A percentile compares a stretch with the other conserved stretches of the same genome.
Evolutionary conservation across 2,888 invertebrate species (phyloP).

Genomic region (Drosophila birchii): DNA sequence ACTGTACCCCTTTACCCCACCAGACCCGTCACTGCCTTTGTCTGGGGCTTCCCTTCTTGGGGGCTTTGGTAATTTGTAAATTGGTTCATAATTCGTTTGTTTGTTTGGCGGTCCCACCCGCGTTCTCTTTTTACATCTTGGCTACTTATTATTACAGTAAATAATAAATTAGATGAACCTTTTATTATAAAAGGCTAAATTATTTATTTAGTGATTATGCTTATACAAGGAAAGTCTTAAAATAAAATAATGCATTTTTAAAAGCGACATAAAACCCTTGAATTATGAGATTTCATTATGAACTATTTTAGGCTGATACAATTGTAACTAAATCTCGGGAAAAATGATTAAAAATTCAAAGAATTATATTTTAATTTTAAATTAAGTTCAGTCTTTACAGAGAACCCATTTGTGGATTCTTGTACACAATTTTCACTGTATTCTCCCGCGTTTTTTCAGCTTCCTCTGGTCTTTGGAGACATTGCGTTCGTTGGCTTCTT

Average conservation of each 20-base stretch:
- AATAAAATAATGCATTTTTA: neutral
- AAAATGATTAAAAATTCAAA: neutral
- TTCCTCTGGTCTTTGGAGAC: constrained; percentile 56
- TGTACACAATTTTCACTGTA: neutral
- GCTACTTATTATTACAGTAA: constrained; percentile 15
- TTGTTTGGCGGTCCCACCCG: constrained; percentile 50
- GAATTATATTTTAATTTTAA: neutral
- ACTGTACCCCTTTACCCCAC: constrained; percentile 13
- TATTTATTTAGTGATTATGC: neutral
- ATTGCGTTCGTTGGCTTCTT: constrained; percentile 80
- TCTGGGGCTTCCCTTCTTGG: constrained; percentile 39
- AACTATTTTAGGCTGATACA: no score
- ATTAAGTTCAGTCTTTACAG: rapidly evolving
- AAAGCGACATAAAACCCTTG: neutral
- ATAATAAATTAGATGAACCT: no score
- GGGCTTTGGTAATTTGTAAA: constrained; percentile 76
- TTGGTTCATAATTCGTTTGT: constrained; percentile 80
- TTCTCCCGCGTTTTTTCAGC: constrained; percentile 10
- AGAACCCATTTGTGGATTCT: neutral
- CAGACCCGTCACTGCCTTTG: neutral
- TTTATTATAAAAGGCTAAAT: neutral
- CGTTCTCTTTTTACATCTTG: constrained; percentile 26
- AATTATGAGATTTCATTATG: no score
- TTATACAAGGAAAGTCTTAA: rapidly evolving
- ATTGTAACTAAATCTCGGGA: no score